phyloP scores from a whole-genome alignment of 2,113 vertebrate genomes.

The Datnioides undecimradiatus region DNA sequence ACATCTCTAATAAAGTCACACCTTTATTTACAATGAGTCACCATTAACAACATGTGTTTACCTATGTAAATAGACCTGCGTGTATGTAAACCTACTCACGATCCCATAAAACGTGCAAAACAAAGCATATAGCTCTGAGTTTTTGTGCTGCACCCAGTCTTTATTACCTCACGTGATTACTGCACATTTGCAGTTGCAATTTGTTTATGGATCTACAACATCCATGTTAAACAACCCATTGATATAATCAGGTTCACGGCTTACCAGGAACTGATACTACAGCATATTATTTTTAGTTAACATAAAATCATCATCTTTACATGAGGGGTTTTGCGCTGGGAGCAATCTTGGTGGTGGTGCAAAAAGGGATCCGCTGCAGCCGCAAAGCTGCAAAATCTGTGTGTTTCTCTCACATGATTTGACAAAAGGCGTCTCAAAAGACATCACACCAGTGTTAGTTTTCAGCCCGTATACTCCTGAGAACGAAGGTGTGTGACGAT shows the following conservation, averaged over 20 bases:
- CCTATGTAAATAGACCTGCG: conserved; percentile 43
- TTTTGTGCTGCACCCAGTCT: not conserved
- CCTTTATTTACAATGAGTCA: conserved; percentile 44
- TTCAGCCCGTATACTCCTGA: conserved; percentile 54
- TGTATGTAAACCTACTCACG: not conserved
- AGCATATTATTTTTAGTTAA: conserved; percentile 10
- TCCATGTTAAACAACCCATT: not conserved
- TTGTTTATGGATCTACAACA: not conserved
- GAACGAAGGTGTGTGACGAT: conserved; percentile 39
- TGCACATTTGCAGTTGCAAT: not conserved
- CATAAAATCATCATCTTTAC: conserved; percentile 4
- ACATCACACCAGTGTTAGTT: conserved; percentile 55
- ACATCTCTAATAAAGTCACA: conserved; percentile 37
- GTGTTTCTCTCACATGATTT: conserved; percentile 51
- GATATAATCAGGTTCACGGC: not conserved
- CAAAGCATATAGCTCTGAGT: not conserved
- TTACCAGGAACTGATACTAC: not conserved
- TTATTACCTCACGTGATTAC: not conserved
- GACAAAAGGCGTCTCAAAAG: conserved; percentile 54
- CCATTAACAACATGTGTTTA: conserved; percentile 63
- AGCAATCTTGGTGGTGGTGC: conserved; percentile 9
- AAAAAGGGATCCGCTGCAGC: conserved; percentile 2
- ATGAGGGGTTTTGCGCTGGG: conserved; percentile 2
- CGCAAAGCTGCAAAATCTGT: conserved; percentile 14
- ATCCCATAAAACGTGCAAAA: conserved; percentile 1